Evolutionary conservation across 2,113 vertebrate genomes (phyloP).

Genomic region (Dasypus novemcinctus): DNA sequence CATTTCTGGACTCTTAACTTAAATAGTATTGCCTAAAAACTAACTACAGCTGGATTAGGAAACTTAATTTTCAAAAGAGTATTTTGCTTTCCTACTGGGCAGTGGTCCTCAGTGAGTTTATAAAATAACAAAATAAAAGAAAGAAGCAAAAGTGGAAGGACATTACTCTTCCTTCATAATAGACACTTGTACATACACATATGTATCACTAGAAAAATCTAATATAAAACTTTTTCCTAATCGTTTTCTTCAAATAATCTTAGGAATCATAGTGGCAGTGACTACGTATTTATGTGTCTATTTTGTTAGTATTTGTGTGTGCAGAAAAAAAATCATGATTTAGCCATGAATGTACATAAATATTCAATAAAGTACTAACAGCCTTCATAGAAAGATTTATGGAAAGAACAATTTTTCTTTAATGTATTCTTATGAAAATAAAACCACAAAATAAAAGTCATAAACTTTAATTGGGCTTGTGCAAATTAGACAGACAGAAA

Average conservation of each 20-base stretch:
- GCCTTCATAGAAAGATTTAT: slow-evolving; percentile 60
- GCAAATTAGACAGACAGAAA: slow-evolving; percentile 50
- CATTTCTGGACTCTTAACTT: background rate
- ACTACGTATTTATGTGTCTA: background rate
- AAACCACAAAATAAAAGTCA: background rate
- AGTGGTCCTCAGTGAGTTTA: background rate
- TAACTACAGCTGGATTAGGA: background rate
- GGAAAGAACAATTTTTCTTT: slow-evolving; percentile 42
- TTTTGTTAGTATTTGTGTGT: background rate
- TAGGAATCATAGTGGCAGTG: background rate
- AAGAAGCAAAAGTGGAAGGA: background rate
- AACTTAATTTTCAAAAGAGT: background rate
- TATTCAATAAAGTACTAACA: background rate
- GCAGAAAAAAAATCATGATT: background rate
- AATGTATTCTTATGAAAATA: slow-evolving; percentile 48
- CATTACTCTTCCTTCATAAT: background rate
- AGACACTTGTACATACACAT: no score
- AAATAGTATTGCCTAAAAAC: background rate
- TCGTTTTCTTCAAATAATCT: background rate
- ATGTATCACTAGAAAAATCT: background rate
- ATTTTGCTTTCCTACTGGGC: background rate
- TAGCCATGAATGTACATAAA: background rate
- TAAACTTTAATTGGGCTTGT: slow-evolving; percentile 61
- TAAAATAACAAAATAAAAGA: background rate
- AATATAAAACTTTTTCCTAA: background rate